A percentile compares a stretch with the other conserved stretches of the same genome.
These are phyloP conservation scores for Neosilurus mollespiculum DNA, from an alignment of 2,797 vertebrate genomes.

Conservation along the genomic window DNA sequence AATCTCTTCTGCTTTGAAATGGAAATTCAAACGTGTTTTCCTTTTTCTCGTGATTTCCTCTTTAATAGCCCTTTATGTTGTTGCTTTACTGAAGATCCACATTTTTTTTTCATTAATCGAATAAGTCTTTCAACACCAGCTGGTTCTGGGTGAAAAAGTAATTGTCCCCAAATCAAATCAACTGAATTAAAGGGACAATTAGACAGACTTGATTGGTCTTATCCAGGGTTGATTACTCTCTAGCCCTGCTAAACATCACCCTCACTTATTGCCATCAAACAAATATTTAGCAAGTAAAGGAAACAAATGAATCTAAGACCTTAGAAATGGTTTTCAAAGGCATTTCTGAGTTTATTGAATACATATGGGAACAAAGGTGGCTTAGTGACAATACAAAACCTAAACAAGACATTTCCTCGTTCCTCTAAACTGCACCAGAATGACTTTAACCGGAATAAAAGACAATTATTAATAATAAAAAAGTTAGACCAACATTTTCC, in stretches of 20 bases:
- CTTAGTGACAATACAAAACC: too few species aligned
- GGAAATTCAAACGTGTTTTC: neutral
- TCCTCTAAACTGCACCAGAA: neutral
- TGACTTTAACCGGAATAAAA: neutral
- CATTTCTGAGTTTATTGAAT: neutral
- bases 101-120: conserved; percentile 5
- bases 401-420: neutral
- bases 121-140: conserved; percentile 1
- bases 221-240: neutral
- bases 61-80: neutral
- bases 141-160: neutral
- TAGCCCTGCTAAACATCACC: conserved; percentile 6
- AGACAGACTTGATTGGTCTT: neutral
- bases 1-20: conserved; percentile 49
- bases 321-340: neutral
- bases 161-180: conserved; percentile 12
- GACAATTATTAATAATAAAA: neutral
- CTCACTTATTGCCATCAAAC: neutral
- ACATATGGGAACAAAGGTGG: too few species aligned
- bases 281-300: neutral
- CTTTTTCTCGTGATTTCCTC: neutral
- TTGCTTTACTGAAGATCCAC: neutral
- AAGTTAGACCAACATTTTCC: too few species aligned
- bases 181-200: conserved; percentile 5
- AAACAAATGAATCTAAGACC: neutral